These are phyloP conservation scores for Thymallus thymallus DNA, from an alignment of 2,113 vertebrate species.

Conservation along the genomic window DNA sequence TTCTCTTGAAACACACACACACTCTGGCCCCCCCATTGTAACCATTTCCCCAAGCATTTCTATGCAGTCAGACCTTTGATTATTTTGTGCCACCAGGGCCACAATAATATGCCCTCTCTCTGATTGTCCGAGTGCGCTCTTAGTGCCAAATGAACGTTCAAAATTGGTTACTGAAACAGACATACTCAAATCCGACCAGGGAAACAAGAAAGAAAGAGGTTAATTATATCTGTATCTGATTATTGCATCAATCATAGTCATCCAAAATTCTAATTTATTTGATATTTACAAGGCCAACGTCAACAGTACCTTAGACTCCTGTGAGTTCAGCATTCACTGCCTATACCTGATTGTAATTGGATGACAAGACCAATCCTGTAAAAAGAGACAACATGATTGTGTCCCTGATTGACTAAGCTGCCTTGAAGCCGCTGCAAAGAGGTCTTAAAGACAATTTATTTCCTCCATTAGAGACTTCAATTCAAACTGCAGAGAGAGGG, in stretches of 20 bases:
- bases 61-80: no score
- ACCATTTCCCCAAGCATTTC: no score
- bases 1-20: no score
- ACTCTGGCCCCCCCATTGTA: no score
- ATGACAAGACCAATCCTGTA: conserved; percentile 25
- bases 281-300: neutral
- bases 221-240: no score
- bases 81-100: no score
- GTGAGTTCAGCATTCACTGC: neutral
- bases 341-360: conserved; percentile 26
- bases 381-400: conserved; percentile 34
- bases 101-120: no score
- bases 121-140: no score
- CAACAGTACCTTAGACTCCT: neutral
- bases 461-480: conserved; percentile 27
- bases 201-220: no score
- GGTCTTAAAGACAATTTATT: conserved; percentile 28
- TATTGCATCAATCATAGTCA: neutral
- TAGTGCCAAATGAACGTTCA: no score
- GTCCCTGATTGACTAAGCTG: conserved; percentile 34
- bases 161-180: no score
- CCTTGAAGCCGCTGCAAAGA: conserved; percentile 13
- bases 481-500: neutral
- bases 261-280: neutral
- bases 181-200: no score